These are phyloP conservation scores for Orbicella faveolata DNA, from an alignment of 64 coral and sea anemone genomes.

Conservation along the genomic window DNA sequence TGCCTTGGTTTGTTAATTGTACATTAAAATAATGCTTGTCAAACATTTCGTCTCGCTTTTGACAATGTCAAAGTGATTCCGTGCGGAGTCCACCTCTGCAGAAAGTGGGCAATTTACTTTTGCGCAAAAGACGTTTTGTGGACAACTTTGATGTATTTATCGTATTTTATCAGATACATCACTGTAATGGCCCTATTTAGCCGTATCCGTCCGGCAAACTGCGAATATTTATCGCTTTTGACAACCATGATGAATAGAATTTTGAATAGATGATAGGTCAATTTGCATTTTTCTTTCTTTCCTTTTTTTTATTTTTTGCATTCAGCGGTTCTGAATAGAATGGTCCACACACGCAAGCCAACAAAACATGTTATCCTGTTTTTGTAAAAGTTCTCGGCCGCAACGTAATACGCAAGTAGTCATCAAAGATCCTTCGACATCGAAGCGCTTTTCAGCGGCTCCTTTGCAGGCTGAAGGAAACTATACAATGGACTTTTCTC, in stretches of 20 bases:
- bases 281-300: slow-evolving; percentile 22
- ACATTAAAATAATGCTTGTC: not conserved
- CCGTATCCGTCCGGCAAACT: slow-evolving; percentile 38
- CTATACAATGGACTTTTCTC: slow-evolving; percentile 1
- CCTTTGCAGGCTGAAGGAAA: not conserved
- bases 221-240: slow-evolving; percentile 26
- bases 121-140: slow-evolving; percentile 34
- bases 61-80: not conserved
- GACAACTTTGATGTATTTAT: slow-evolving; percentile 37
- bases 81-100: not conserved
- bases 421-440: not conserved
- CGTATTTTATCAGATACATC: slow-evolving; percentile 47
- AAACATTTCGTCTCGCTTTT: slow-evolving; percentile 6
- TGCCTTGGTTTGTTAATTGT: not conserved
- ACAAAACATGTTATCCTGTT: not conserved
- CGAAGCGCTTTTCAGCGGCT: not conserved
- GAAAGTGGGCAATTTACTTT: not conserved
- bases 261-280: not conserved
- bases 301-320: too few species aligned
- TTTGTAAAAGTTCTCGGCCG: not conserved
- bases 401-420: not conserved
- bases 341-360: not conserved
- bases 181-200: slow-evolving; percentile 49
- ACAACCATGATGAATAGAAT: slow-evolving; percentile 37
- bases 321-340: not conserved